Percentiles rank a stretch among this genome's conserved stretches.
Evolutionary conservation across 1,140 invertebrate species (phyloP).

Genomic region (Caenorhabditis brenneri): DNA sequence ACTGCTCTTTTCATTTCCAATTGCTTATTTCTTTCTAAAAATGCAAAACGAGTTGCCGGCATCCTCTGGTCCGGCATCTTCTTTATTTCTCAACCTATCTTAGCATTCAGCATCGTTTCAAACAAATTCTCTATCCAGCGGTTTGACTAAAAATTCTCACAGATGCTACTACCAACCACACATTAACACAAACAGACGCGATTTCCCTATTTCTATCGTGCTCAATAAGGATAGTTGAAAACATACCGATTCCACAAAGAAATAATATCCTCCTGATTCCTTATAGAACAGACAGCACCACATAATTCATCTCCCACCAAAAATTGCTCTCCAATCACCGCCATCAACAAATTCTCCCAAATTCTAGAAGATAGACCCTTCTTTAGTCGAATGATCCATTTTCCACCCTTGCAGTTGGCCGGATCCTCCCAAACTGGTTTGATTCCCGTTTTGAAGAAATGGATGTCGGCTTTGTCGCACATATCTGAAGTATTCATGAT

Average conservation of each 20-base stretch:
- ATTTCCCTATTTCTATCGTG: no score
- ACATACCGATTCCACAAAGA: conserved; percentile 87
- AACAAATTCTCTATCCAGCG: no score
- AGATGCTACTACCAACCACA: no score
- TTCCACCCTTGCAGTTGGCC: conserved; percentile 91
- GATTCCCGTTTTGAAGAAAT: conserved; percentile 96
- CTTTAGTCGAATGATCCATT: conserved; percentile 85
- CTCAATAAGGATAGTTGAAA: neutral
- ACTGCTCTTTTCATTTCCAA: no score
- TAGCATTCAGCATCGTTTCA: no score
- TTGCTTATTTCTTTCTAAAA: no score
- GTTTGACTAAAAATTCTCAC: no score
- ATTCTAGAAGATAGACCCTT: conserved; percentile 86
- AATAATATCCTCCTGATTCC: conserved; percentile 94
- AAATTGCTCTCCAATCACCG: conserved; percentile 77
- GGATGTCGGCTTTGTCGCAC: conserved; percentile 87
- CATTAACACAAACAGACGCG: no score
- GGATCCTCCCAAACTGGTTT: conserved; percentile 83
- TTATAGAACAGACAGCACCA: conserved; percentile 91
- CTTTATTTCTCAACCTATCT: no score
- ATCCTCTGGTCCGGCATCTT: no score
- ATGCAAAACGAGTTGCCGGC: neutral
- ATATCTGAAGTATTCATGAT: conserved; percentile 54
- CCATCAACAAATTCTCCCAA: conserved; percentile 97
- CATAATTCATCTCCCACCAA: conserved; percentile 88